A percentile compares a stretch with the other conserved stretches of the same genome.
These are phyloP conservation scores for Shargacucullia verbasci DNA, from an alignment of 2,888 invertebrate genomes.

Conservation along the genomic window DNA sequence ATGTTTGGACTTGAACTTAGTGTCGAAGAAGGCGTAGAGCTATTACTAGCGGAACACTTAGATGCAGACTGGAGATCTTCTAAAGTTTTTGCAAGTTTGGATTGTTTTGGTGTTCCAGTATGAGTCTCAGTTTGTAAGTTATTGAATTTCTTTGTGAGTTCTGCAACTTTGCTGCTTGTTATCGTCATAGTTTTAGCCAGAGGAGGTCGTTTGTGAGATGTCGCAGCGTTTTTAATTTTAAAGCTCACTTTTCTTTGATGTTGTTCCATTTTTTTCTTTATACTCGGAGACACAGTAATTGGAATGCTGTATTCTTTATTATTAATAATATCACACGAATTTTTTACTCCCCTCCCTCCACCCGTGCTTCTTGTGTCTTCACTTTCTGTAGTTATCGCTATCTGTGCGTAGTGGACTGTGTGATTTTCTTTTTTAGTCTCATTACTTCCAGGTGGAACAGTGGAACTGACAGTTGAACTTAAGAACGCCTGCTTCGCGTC, in stretches of 20 bases:
- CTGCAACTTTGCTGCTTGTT: slow-evolving; percentile 90
- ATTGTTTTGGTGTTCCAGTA: slow-evolving; percentile 82
- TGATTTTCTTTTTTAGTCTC: slow-evolving; percentile 37
- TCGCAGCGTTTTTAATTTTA: slow-evolving; percentile 88
- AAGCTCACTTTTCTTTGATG: slow-evolving; percentile 90
- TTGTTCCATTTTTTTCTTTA: slow-evolving; percentile 75
- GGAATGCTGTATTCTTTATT: slow-evolving; percentile 60
- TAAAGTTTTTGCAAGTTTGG: slow-evolving; percentile 88
- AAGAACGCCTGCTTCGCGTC: slow-evolving; percentile 82
- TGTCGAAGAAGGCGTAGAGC: slow-evolving; percentile 84
- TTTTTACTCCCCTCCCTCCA: slow-evolving; percentile 72
- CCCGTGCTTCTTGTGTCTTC: slow-evolving; percentile 86
- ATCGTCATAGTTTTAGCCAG: slow-evolving; percentile 84
- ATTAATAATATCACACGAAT: slow-evolving; percentile 53
- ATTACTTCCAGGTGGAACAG: slow-evolving; percentile 63
- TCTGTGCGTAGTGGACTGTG: slow-evolving; percentile 78
- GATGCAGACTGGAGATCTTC: slow-evolving; percentile 77
- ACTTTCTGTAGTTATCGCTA: slow-evolving; percentile 79
- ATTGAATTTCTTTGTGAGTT: slow-evolving; percentile 92
- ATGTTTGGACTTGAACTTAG: slow-evolving; percentile 85
- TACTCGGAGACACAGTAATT: slow-evolving; percentile 62
- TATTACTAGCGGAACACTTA: slow-evolving; percentile 75
- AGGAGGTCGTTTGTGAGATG: slow-evolving; percentile 81
- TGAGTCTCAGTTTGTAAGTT: slow-evolving; percentile 87
- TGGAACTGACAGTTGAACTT: slow-evolving; percentile 73